Evolutionary conservation across 2,888 invertebrate species (phyloP).

Genomic region (Spilarctia lutea): DNA sequence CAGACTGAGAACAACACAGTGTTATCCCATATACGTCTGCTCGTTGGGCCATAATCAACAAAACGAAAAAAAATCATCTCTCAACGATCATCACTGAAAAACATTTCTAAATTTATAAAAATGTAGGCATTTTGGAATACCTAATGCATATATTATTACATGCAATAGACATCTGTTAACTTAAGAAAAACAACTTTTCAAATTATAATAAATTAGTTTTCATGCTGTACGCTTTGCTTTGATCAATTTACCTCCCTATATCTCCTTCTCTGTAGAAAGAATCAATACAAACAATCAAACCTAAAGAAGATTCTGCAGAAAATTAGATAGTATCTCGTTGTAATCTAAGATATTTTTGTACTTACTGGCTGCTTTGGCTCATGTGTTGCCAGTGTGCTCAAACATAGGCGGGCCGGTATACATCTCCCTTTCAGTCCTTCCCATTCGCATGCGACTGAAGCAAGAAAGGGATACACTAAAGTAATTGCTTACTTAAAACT

Average conservation of each 20-base stretch:
- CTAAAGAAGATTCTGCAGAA: not conserved
- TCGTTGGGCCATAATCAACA: no score
- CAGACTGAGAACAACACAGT: no score
- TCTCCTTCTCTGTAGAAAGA: not conserved
- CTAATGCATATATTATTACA: no score
- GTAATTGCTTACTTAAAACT: not conserved
- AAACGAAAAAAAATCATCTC: not conserved
- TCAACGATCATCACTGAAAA: no score
- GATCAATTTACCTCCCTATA: no score
- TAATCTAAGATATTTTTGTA: not conserved
- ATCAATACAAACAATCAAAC: not conserved
- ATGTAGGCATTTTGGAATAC: no score
- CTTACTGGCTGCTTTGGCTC: not conserved
- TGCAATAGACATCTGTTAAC: no score
- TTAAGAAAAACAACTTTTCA: no score
- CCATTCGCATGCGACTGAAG: conserved; percentile 1
- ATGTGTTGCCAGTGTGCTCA: not conserved
- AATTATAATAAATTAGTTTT: no score
- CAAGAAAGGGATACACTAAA: not conserved
- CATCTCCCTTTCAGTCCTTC: not conserved
- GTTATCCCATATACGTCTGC: no score
- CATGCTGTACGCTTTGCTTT: no score
- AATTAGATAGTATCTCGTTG: not conserved
- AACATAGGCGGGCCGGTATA: not conserved
- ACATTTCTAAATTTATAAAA: no score